Evolutionary conservation across 2,888 invertebrate species (phyloP).

Genomic region (Brassicogethes aeneus): DNA sequence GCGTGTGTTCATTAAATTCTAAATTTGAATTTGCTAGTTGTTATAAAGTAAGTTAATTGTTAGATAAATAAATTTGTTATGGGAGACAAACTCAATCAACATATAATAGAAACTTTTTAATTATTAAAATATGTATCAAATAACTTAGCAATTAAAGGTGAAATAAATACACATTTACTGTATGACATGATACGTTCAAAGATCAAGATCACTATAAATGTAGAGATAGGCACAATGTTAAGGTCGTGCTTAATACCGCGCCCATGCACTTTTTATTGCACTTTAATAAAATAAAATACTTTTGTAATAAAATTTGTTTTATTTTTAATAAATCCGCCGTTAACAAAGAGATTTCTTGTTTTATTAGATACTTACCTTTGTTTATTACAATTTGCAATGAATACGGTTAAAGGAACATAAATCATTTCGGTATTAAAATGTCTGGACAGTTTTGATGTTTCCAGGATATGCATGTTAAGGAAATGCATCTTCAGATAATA

Average conservation of each 20-base stretch:
- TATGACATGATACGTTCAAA: conserved; percentile 8
- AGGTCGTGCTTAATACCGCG: conserved; percentile 6
- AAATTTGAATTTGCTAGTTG: too few species aligned
- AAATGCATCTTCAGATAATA: neutral
- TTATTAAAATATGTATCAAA: too few species aligned
- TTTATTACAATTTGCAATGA: neutral
- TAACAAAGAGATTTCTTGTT: too few species aligned
- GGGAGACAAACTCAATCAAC: too few species aligned
- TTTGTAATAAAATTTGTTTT: too few species aligned
- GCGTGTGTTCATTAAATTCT: too few species aligned
- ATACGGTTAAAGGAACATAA: neutral
- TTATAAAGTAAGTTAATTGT: too few species aligned
- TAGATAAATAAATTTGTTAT: too few species aligned
- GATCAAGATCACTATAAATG: conserved; percentile 7
- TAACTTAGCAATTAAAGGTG: too few species aligned
- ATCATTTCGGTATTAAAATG: neutral
- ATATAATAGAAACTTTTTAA: too few species aligned
- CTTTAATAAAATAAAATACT: neutral
- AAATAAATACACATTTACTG: neutral
- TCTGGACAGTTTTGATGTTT: neutral
- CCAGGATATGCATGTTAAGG: neutral
- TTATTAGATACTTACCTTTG: too few species aligned
- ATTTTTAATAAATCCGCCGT: too few species aligned
- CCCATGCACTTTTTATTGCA: conserved; percentile 1
- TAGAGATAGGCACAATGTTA: conserved; percentile 7